phyloP scores from a whole-genome alignment of 2,888 invertebrate genomes.

The Amphipoea oculea region DNA sequence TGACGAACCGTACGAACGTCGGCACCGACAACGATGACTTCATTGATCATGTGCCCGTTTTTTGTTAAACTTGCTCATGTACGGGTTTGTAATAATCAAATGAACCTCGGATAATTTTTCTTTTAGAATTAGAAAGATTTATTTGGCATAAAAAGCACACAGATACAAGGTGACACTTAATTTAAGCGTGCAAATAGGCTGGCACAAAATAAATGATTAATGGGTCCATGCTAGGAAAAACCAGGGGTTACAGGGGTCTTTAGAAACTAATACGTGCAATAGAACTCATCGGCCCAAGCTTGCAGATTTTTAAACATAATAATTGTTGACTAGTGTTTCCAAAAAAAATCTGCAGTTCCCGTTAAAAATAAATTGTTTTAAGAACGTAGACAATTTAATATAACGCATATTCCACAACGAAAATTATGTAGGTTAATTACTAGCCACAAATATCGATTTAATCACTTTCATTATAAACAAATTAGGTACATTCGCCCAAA shows the following conservation, averaged over 20 bases:
- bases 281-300: neutral
- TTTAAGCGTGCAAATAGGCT: too few species aligned
- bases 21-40: conserved; percentile 65
- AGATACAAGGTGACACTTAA: neutral
- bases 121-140: neutral
- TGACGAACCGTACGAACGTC: conserved; percentile 54
- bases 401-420: conserved; percentile 1
- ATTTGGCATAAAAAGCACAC: neutral
- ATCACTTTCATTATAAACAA: conserved; percentile 49
- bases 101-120: conserved; percentile 10
- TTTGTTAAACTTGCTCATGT: conserved; percentile 62
- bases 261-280: neutral
- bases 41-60: conserved; percentile 67
- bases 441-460: conserved; percentile 35
- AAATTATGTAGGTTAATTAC: conserved; percentile 35
- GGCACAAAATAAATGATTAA: neutral
- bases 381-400: neutral
- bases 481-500: conserved; percentile 40
- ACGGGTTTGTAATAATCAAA: conserved; percentile 51
- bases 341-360: neutral
- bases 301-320: neutral
- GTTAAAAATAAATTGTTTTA: neutral
- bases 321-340: neutral
- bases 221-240: too few species aligned
- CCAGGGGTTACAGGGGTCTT: neutral